Base-by-base conservation (phyloP, 2,113 vertebrate species). In the Anolis sagrei region DNA sequence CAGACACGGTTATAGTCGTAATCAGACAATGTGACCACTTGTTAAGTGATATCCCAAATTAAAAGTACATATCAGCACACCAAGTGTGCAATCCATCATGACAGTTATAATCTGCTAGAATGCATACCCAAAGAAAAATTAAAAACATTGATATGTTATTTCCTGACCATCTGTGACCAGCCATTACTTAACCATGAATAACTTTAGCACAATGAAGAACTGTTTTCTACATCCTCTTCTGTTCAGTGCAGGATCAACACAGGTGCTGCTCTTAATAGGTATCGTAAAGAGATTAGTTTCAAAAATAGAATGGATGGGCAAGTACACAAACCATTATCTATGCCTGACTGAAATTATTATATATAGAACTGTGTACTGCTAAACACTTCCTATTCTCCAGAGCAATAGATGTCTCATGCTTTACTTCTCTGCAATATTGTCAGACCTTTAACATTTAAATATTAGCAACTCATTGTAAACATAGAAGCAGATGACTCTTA, bases 181-280 rank as follows among this genome's bases (percentile, higher is more conserved):
- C 51, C 7, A 64, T 80, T 62, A 58, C 7, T 34, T 74, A 48
- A 7, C 29, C 29, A 25, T 64, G 36, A 62, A 29, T 64, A 62
- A 29, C 0, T 48, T 78, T 61, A 82, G 27, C 49, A 11, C n/a
- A 49, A 44, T 11, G 11, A 49, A 78, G 29, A 16, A 2, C 36
- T 7, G 11, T 8, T 82, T 76, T 85, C 54, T 85, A 81, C 72
- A 0, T 80, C 16, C 72, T 62, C 68, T 36, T 64, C 69, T 8
- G 1, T 0, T 34, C 13, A 54, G 32, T 13, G 36, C n/a, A 49
- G 34, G 32, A 58, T 1, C 1, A 44, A 51, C 23, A 69, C 0
- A 0, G 79, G 79, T 61, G 34, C 80, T 64, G 18, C 29, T 23
- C 5, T 36, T 82, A 64, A 4, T 36, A 78, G 21, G 36, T 49